Evolutionary conservation across 2,888 invertebrate genomes (phyloP).

Genomic region (Pachycephus smyrnensis): DNA sequence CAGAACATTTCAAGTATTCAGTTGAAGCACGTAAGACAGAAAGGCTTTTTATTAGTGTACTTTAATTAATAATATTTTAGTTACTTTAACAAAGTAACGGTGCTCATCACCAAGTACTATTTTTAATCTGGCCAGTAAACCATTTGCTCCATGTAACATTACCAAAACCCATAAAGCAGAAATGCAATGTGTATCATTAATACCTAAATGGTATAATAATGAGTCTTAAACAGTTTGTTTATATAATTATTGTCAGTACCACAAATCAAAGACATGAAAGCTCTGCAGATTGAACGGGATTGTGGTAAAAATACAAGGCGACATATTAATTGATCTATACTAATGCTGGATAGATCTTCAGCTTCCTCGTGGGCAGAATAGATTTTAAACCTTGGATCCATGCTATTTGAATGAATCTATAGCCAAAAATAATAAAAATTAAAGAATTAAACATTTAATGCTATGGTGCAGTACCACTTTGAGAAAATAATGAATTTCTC

Average conservation of each 20-base stretch:
- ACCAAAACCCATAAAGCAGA: slow-evolving; percentile 50
- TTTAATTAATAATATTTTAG: background rate
- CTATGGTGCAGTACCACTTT: slow-evolving; percentile 34
- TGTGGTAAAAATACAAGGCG: slow-evolving; percentile 28
- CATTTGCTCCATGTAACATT: slow-evolving; percentile 46
- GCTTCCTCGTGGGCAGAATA: slow-evolving; percentile 25
- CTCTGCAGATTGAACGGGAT: slow-evolving; percentile 42
- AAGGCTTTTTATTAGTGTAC: background rate
- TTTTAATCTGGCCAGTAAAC: slow-evolving; percentile 44
- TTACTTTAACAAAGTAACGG: slow-evolving; percentile 46
- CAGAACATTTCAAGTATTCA: slow-evolving; percentile 3
- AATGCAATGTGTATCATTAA: slow-evolving; percentile 35
- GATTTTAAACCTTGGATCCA: slow-evolving; percentile 24
- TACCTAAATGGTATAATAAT: slow-evolving; percentile 23
- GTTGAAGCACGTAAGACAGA: background rate
- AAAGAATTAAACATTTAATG: background rate
- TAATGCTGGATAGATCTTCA: slow-evolving; percentile 36
- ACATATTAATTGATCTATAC: slow-evolving; percentile 36
- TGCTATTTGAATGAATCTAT: slow-evolving; percentile 34
- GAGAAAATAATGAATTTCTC: slow-evolving; percentile 46
- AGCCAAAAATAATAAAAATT: background rate
- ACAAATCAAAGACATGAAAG: slow-evolving; percentile 43
- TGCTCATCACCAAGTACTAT: slow-evolving; percentile 36
- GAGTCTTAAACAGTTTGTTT: slow-evolving; percentile 9
- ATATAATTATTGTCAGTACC: slow-evolving; percentile 28